Evolutionary conservation across 2,888 invertebrate genomes (phyloP).

Genomic region (Coremacera marginata): DNA sequence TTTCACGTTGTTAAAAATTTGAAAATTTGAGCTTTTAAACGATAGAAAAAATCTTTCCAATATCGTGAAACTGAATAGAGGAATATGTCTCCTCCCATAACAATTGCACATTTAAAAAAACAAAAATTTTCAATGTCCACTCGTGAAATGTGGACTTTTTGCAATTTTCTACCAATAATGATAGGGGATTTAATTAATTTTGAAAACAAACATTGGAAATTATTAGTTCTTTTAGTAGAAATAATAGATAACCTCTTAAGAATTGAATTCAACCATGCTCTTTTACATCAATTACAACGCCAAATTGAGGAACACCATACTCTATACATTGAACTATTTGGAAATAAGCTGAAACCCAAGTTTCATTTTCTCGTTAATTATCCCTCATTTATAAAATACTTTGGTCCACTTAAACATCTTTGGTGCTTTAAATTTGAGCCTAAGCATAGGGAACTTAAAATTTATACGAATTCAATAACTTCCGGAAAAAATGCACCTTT

Average conservation of each 20-base stretch:
- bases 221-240: not conserved
- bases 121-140: conserved; percentile 33
- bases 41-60: conserved; percentile 9
- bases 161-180: conserved; percentile 39
- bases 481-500: conserved; percentile 37
- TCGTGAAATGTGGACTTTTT: conserved; percentile 42
- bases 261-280: not conserved
- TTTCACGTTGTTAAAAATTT: conserved; percentile 12
- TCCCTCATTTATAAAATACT: conserved; percentile 24
- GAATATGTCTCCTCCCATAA: conserved; percentile 22
- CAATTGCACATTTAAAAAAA: conserved; percentile 22
- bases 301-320: conserved; percentile 23
- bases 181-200: conserved; percentile 36
- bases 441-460: conserved; percentile 37
- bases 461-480: conserved; percentile 30
- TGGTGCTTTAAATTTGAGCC: conserved; percentile 40
- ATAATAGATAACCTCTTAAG: not conserved
- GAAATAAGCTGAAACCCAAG: conserved; percentile 37
- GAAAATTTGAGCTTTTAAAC: too few relatives aligned
- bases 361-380: conserved; percentile 20
- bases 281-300: not conserved
- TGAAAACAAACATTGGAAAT: not conserved
- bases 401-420: conserved; percentile 36
- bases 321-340: conserved; percentile 29
- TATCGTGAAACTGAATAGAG: conserved; percentile 35